Evolutionary conservation across 2,113 vertebrate genomes (phyloP), one percentile per base, ranked within the genome.

Genomic region (Microtus ochrogaster): DNA sequence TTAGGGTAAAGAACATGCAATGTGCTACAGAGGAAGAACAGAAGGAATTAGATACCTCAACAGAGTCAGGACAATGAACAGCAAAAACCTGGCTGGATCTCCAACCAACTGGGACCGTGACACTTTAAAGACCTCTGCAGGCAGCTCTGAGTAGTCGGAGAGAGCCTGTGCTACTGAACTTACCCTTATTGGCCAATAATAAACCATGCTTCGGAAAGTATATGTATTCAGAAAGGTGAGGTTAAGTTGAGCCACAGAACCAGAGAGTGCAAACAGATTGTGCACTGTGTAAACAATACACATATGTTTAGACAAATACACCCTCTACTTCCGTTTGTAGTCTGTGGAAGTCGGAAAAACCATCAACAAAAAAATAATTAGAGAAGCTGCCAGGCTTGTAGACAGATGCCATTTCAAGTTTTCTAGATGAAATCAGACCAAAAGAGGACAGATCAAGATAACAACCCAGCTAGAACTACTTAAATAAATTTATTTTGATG

Each of bases 401-500:
- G 19, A 61, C 47, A 55, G 76, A 89, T 8, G 26, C 61, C 61
- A 28, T 39, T 63, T 83, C 47, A n/a, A 82, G 77, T 85, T 52
- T 81, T 41, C 17, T 90, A 87, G 76, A 52, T 2, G 2, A 90
- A 22, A 83, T 30, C 77, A 95, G 84, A 78, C 39, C 8, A 24
- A 55, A 85, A 95, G 79, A 92, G 85, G 58, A 16, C 33, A 92
- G 91, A 55, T 30, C 41, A 41, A 88, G 61, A 89, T 76, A 83
- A 96, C 47, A 39, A 81, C 26, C 73, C 30, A 95, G 39, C 61
- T 58, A 58, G 55, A 58, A 58, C 17, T 58, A 58, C 55, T 58
- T 58, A 89, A 78, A 91, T 39, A 33, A 89, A 87, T 84, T 95
- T 61, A 81, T 72, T 95, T 96, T 94, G 76, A 89, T 72, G 3